Conservation (phyloP, 2,113 vertebrate species). For the Campylomormyrus numenius region DNA sequence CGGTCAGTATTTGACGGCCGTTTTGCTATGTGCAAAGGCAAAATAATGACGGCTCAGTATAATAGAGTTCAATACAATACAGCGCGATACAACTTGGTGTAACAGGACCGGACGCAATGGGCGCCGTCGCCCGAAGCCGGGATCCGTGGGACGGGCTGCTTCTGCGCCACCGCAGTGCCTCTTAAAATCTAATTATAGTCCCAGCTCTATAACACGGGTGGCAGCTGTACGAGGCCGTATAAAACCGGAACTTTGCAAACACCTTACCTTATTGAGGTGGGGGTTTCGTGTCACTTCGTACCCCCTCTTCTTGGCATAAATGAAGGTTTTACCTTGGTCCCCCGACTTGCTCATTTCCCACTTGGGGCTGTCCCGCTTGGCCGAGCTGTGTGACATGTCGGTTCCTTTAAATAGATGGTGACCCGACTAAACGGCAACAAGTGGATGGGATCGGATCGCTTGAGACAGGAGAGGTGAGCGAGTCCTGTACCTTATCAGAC, state of each 20-base stretch:
- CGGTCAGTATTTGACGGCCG: neutral
- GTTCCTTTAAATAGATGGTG: constrained; percentile 55
- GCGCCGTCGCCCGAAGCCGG: neutral
- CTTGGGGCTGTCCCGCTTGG: constrained; percentile 56
- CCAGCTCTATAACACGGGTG: constrained; percentile 29
- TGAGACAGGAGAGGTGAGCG: neutral
- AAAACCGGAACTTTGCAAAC: constrained; percentile 11
- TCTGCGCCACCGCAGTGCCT: neutral
- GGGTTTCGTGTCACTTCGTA: constrained; percentile 74
- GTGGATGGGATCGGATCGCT: constrained; percentile 40
- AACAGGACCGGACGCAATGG: neutral
- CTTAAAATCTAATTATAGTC: constrained; percentile 66
- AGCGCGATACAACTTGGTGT: neutral
- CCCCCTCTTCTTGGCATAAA: constrained; percentile 71
- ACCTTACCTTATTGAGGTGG: constrained; percentile 75
- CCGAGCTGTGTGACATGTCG: constrained; percentile 55
- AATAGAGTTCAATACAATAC: neutral
- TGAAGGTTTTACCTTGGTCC: constrained; percentile 43
- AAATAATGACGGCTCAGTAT: neutral
- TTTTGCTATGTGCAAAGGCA: neutral
- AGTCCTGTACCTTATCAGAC: neutral
- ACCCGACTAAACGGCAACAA: constrained; percentile 47
- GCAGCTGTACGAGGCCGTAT: neutral
- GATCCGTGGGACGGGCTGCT: neutral
- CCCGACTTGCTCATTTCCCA: constrained; percentile 55